Base-by-base conservation (phyloP, 2,797 vertebrate genomes). In the Rhynchonycteris naso region DNA sequence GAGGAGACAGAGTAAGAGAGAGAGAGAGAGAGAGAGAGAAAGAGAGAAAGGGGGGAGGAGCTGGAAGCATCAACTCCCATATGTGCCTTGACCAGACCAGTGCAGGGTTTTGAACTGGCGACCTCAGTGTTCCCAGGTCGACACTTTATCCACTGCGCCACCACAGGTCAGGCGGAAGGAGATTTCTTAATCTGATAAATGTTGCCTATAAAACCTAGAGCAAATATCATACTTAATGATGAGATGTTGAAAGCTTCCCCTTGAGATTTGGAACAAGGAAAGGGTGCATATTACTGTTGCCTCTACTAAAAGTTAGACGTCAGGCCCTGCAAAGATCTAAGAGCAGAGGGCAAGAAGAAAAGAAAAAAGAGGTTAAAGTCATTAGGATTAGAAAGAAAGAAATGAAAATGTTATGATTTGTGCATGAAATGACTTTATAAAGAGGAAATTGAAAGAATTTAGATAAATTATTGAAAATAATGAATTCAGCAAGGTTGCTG, bases 141-240 rank as follows among this genome's bases (percentile, higher is more conserved):
- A n/a, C n/a, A n/a, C n/a, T n/a, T n/a, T n/a, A n/a, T n/a, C n/a
- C n/a, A n/a, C n/a, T n/a, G n/a, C n/a, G n/a, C n/a, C n/a, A n/a
- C n/a, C n/a, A n/a, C n/a, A n/a, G n/a, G n/a, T n/a, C n/a, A n/a
- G n/a, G n/a, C n/a, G 71, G 84, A 78, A 76, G 59, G 47, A 78
- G 56, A 79, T 35, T 58, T 75, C 33, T 65, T 81, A 82, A 81
- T 93, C 74, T 92, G 69, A 93, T 91, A 71, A 93, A 58, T 4
- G 1, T 58, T 43, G 28, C 30, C 61, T 91, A 54, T 26, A 28
- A 76, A 82, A 16, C 47, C 43, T 43, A 43, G 9, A 75, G 63
- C 69, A 68, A 93, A 68, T 88, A 33, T 28, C 61, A 38, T 16
- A 63, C 58, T 91, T 96, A 94, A 93, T 96, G 61, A 95, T 30